A percentile compares a stretch with the other conserved stretches of the same genome.
phyloP scores from a whole-genome alignment of 1,140 invertebrate genomes.

The Episyrphus balteatus region DNA sequence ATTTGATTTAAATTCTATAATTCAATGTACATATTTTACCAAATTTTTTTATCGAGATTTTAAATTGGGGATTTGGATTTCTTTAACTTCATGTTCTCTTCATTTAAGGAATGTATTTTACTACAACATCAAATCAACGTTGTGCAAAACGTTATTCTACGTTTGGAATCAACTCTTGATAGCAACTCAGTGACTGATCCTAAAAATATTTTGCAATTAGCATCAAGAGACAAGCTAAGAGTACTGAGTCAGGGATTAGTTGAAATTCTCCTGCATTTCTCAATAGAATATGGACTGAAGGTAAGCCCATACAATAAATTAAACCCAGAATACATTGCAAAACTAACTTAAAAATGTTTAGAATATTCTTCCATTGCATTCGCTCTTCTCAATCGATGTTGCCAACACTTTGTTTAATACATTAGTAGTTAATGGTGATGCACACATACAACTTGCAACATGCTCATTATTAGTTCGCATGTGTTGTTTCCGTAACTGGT shows the following conservation, averaged over 20 bases:
- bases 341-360: slow-evolving; percentile 10
- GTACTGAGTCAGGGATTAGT: slow-evolving; percentile 68
- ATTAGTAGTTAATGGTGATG: slow-evolving; percentile 31
- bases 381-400: slow-evolving; percentile 45
- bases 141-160: slow-evolving; percentile 56
- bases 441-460: slow-evolving; percentile 44
- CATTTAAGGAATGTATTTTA: slow-evolving; percentile 68
- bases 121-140: slow-evolving; percentile 72
- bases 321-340: slow-evolving; percentile 3
- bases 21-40: too few relatives aligned
- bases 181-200: slow-evolving; percentile 15
- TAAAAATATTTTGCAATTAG: slow-evolving; percentile 42
- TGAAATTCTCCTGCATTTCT: slow-evolving; percentile 62
- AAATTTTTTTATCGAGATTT: too few relatives aligned
- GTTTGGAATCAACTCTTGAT: slow-evolving; percentile 49
- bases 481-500: slow-evolving; percentile 67
- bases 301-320: neutral
- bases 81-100: too few relatives aligned
- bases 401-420: slow-evolving; percentile 59
- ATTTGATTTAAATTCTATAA: too few relatives aligned
- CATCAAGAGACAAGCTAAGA: slow-evolving; percentile 64
- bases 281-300: slow-evolving; percentile 47
- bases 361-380: slow-evolving; percentile 41
- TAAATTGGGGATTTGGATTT: too few relatives aligned
- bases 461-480: slow-evolving; percentile 58